Evolutionary conservation across 2,888 invertebrate genomes (phyloP), one percentile per base, ranked within the genome.

Genomic region (Apeira syringaria): DNA sequence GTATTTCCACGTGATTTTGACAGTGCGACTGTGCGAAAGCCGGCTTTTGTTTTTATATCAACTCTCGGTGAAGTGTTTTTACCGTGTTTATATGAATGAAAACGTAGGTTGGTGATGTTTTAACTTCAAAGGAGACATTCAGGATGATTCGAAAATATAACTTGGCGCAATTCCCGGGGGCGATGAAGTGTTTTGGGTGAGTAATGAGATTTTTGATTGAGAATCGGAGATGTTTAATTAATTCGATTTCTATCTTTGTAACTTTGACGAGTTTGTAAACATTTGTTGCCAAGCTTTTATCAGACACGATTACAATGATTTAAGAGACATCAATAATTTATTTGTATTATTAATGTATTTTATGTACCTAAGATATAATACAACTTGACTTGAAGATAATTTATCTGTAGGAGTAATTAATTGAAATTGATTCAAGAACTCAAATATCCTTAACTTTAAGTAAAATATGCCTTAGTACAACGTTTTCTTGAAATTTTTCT

Each of bases 1-100:
- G 49, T 36, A 50, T 49, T 56, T 58, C 80, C 88, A 87, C 84
- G 87, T 87, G 87, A 80, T 79, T 86, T 83, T 87, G 88, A 88
- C 88, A 86, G 78, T 71, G 59, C 57, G 88, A 88, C 88, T 86
- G 78, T 71, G 59, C 57, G 58, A 67, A 74, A 73, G 74, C 80
- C 80, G 79, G 80, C 58, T 64, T 51, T 59, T 18, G 24, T 38
- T 68, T 50, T 56, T 64, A 67, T 63, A 61, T 62, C 64, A 62
- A 61, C 63, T 61, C 71, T 68, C 69, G 55, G 57, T 59, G 60
- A 57, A 75, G 71, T 77, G 79, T 82, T 80, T 65, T 77, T 67
- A 70, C 64, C 69, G 70, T 67, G 67, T 67, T 68, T 59, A 53
- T 50, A 66, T 72, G 65, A 68, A 65, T 65, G 62, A 60, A n/a